phyloP scores from a whole-genome alignment of 2,888 invertebrate species.

The Papilio protenor region DNA sequence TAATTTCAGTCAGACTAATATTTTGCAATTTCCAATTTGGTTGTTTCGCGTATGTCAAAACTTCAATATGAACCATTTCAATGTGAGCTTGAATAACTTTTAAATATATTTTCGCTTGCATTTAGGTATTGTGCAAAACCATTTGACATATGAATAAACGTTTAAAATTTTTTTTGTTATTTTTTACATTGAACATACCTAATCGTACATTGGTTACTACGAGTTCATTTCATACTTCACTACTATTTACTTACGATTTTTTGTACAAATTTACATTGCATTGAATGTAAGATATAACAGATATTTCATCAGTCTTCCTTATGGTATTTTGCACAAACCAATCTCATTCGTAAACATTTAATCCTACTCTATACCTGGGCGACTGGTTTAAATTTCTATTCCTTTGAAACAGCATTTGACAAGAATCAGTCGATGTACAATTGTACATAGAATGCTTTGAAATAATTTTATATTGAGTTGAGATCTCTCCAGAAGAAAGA shows the following conservation, averaged over 20 bases:
- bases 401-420: slow-evolving; percentile 5
- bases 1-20: slow-evolving; percentile 18
- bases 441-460: background rate
- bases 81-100: background rate
- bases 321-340: slow-evolving; percentile 21
- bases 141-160: background rate
- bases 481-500: background rate
- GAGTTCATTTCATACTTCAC: background rate
- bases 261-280: background rate
- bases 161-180: too few species aligned
- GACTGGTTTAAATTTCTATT: slow-evolving; percentile 15
- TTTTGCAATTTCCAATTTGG: slow-evolving; percentile 16
- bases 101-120: background rate
- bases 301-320: slow-evolving; percentile 14
- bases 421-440: slow-evolving; percentile 17
- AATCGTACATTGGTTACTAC: background rate
- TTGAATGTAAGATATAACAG: background rate
- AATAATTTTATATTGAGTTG: background rate
- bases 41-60: slow-evolving; percentile 26
- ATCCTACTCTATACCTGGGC: slow-evolving; percentile 1
- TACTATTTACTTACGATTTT: background rate
- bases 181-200: background rate
- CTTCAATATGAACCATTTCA: slow-evolving; percentile 15
- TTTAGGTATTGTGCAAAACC: background rate
- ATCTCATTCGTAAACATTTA: slow-evolving; percentile 33